Conservation (phyloP, 2,113 vertebrate species). For the Grus americana region DNA sequence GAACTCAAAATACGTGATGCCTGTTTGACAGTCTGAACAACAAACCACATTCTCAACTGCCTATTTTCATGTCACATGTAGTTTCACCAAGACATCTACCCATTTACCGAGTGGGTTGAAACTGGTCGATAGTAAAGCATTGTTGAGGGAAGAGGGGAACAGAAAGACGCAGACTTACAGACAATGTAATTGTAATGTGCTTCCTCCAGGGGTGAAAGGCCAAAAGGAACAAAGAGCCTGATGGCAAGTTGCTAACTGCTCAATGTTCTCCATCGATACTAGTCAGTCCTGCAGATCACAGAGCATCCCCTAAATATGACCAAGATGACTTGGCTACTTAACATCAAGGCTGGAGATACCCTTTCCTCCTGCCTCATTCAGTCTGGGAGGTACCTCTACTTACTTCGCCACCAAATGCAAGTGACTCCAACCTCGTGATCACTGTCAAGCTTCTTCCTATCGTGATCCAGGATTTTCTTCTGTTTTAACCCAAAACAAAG, state of each 20-base stretch:
- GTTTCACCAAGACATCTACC: background rate
- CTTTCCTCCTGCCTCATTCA: background rate
- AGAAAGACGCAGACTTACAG: background rate
- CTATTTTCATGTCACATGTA: background rate
- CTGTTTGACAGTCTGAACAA: background rate
- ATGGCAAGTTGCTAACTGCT: background rate
- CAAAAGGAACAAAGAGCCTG: background rate
- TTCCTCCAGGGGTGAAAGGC: background rate
- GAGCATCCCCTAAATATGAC: background rate
- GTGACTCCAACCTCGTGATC: background rate
- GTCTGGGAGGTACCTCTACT: background rate
- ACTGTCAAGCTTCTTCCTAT: background rate
- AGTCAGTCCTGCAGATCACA: background rate
- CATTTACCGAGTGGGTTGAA: background rate
- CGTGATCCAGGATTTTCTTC: background rate
- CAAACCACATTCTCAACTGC: background rate
- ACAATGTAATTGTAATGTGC: background rate
- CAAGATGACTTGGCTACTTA: background rate
- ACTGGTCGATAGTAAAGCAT: background rate
- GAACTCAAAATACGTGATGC: background rate
- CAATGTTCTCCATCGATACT: background rate
- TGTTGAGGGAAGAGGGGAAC: background rate
- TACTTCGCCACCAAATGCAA: background rate
- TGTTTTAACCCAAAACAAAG: background rate
- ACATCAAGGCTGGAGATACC: background rate